Percentiles rank a stretch among this genome's conserved stretches.
Evolutionary conservation across 2,888 invertebrate species (phyloP).

Genomic region (Myopa tessellatipennis): DNA sequence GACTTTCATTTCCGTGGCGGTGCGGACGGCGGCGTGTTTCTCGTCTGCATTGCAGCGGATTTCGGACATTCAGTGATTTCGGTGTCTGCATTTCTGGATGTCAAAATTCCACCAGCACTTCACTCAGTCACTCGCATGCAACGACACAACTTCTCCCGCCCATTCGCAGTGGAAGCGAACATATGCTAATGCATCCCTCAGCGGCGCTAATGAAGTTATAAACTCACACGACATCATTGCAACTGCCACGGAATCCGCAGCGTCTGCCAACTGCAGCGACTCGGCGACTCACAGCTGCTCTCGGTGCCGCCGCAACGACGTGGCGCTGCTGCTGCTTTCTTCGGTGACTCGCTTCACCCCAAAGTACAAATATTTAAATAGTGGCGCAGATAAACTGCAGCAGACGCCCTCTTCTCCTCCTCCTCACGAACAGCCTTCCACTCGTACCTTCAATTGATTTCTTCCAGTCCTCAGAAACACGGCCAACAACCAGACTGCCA

Average conservation of each 20-base stretch:
- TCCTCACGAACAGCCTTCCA: background rate
- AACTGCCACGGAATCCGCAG: conserved; percentile 37
- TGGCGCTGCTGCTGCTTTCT: background rate
- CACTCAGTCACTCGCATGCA: background rate
- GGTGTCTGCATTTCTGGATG: conserved; percentile 11
- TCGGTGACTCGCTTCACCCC: conserved; percentile 10
- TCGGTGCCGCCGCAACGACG: background rate
- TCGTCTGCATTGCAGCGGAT: background rate
- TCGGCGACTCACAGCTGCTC: conserved; percentile 50
- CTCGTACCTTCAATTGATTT: conserved; percentile 28
- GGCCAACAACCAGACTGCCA: background rate
- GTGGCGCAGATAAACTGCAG: background rate
- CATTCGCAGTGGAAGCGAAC: conserved; percentile 39
- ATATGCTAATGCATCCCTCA: conserved; percentile 52
- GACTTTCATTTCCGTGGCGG: conserved; percentile 39
- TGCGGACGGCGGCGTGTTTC: background rate
- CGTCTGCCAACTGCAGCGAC: conserved; percentile 36
- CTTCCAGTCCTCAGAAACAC: background rate
- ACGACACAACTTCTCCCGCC: background rate
- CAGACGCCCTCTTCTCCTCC: background rate
- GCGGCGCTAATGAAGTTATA: conserved; percentile 66
- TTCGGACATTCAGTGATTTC: background rate
- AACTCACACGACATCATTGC: conserved; percentile 64
- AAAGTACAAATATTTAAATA: conserved; percentile 11
- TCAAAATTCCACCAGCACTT: background rate